Conservation (phyloP, 2,888 invertebrate species). For the Chrysotoxum bicinctum region DNA sequence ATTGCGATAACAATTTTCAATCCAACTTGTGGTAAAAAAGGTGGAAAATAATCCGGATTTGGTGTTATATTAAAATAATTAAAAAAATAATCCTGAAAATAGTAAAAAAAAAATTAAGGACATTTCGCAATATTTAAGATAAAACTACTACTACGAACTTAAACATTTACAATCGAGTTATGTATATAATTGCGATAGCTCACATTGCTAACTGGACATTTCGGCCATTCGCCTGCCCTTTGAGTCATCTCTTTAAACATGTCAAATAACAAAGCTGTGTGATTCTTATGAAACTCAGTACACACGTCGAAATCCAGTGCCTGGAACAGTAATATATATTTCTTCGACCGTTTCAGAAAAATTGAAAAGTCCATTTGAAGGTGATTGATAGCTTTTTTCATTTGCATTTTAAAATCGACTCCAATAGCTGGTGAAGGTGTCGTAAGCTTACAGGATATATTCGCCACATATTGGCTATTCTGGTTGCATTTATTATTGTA, state of each 20-base stretch:
- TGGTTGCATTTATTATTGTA: neutral
- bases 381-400: neutral
- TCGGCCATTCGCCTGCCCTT: neutral
- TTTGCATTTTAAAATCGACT: neutral
- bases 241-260: neutral
- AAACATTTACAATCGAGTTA: too few species aligned
- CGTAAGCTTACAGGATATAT: neutral
- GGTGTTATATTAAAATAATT: neutral
- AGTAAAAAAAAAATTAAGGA: too few species aligned
- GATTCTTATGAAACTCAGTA: neutral
- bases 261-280: too few species aligned
- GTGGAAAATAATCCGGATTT: neutral
- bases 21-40: neutral
- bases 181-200: neutral
- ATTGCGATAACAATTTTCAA: neutral
- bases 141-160: too few species aligned
- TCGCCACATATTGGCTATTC: neutral
- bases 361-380: neutral
- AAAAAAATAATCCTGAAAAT: neutral
- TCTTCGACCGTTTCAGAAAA: neutral
- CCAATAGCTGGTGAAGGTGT: neutral
- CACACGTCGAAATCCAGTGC: neutral
- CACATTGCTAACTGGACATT: neutral
- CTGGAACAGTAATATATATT: neutral
- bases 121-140: too few species aligned